Percentiles rank a stretch among this genome's conserved stretches.
These are phyloP conservation scores for Triplophysa tibetana DNA, from an alignment of 2,113 vertebrate species.

Conservation along the genomic window DNA sequence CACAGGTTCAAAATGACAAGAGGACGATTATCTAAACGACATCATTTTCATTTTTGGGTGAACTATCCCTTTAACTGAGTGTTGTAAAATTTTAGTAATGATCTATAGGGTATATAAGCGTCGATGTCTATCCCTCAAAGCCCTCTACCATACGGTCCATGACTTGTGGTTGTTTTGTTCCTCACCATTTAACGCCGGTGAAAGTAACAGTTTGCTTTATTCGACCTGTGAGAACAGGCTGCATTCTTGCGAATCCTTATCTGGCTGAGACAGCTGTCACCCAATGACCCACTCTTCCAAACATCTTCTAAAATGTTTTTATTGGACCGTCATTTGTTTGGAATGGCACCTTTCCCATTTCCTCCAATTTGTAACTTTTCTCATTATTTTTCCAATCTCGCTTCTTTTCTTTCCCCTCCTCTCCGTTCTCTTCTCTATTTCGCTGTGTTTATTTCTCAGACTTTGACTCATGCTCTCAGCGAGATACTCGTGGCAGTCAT, in stretches of 20 bases:
- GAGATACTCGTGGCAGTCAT: constrained; percentile 59
- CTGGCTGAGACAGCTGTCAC: constrained; percentile 1
- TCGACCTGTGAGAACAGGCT: not conserved
- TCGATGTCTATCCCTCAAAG: no score
- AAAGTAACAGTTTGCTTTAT: not conserved
- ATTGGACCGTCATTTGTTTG: constrained; percentile 37
- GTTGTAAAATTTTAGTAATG: no score
- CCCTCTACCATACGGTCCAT: no score
- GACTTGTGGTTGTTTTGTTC: not conserved
- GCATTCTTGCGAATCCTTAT: not conserved
- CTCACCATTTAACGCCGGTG: not conserved
- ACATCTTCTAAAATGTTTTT: constrained; percentile 41
- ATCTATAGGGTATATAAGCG: no score
- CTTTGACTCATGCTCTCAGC: constrained; percentile 32
- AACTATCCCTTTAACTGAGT: no score
- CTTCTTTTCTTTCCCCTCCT: not conserved
- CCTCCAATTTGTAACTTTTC: not conserved
- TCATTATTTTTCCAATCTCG: not conserved
- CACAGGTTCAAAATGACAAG: no score
- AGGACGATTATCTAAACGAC: no score
- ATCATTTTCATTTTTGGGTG: no score
- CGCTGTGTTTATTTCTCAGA: constrained; percentile 10
- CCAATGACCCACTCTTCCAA: constrained; percentile 40
- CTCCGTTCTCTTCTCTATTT: constrained; percentile 12
- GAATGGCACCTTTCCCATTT: constrained; percentile 34